These are phyloP conservation scores for Schizothorax lantsangensis DNA, from an alignment of 2,797 vertebrate genomes.

Conservation along the genomic window DNA sequence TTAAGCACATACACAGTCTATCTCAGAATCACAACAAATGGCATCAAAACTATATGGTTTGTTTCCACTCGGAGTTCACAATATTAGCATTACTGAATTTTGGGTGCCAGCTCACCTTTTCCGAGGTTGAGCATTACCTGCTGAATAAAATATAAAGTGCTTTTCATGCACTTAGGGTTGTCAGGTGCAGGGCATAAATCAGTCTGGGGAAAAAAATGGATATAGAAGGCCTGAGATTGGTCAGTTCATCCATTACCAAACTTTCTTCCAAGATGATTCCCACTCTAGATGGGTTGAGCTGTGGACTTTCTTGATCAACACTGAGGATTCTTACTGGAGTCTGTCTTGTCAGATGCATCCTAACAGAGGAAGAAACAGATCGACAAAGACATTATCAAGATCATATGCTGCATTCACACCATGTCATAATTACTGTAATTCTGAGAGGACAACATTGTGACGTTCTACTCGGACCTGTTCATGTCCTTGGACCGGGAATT, in stretches of 20 bases:
- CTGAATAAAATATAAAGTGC: conserved; percentile 10
- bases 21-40: neutral
- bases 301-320: neutral
- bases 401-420: neutral
- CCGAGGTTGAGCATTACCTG: neutral
- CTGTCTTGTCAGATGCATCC: neutral
- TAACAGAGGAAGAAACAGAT: neutral
- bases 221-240: neutral
- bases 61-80: neutral
- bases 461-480: no score
- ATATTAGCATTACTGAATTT: neutral
- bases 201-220: neutral
- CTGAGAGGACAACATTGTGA: no score
- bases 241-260: neutral
- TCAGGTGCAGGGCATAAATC: neutral
- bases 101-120: neutral
- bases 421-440: no score
- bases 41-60: neutral
- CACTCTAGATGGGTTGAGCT: neutral
- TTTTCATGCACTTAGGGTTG: neutral
- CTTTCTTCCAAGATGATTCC: neutral
- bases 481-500: no score
- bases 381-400: neutral
- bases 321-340: neutral
- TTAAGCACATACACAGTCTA: neutral